Evolutionary conservation across 2,113 vertebrate genomes (phyloP), one percentile per base, ranked within the genome.

Genomic region (Arothron firmamentum): DNA sequence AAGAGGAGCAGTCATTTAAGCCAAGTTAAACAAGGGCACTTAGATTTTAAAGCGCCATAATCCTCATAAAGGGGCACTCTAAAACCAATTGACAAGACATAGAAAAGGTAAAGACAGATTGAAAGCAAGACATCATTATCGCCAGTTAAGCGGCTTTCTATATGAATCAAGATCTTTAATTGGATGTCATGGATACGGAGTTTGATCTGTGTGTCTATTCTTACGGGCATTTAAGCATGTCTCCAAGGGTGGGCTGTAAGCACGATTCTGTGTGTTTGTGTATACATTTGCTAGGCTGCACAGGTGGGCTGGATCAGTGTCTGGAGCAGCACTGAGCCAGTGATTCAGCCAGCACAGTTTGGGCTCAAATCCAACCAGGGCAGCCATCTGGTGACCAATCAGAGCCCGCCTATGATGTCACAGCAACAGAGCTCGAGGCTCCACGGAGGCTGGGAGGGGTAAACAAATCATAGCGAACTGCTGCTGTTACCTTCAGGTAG

Each of bases 11-110:
- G 84, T 88, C 87, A 38, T 86, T 88, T 86, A 85, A 85, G 82
- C 74, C 81, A 90, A 88, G 85, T 90, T 88, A 90, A 90, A 88
- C 85, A 88, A 88, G 85, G 84, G 82, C 85, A 87, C 87, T 88
- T 88, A 78, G 72, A 82, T 86, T 90, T 88, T 79, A 90, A 85
- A 87, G 84, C 74, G 79, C 80, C 62, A 87, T 88, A 88, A 88
- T 87, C 80, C 78, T 85, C 83, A 85, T 85, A 87, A 87, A 80
- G 79, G 48, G 52, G 70, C 21, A 59, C 75, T 85, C 81, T 85
- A 87, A 85, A 90, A 86, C 85, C 87, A 86, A 87, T 90, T 81
- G 84, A 87, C 80, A 84, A 83, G 80, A 78, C 70, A 72, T 85
- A 85, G 83, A 83, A 88, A 86, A 78, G 59, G 74, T 71, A 78